Evolutionary conservation across 2,113 vertebrate genomes (phyloP).

Genomic region (Pheucticus melanocephalus): DNA sequence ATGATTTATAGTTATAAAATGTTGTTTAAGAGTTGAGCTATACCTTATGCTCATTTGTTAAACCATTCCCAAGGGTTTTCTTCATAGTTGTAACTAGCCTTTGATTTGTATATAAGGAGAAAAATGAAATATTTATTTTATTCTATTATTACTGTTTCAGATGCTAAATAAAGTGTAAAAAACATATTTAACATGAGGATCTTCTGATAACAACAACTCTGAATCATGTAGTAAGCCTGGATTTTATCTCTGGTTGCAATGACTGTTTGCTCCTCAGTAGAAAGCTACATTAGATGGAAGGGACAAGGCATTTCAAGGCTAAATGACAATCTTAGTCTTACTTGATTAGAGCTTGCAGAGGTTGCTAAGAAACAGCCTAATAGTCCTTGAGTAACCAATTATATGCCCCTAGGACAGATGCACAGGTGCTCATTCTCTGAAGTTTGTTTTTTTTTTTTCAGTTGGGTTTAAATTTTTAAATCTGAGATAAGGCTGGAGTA

Average conservation of each 20-base stretch:
- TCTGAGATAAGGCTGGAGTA: conserved; percentile 17
- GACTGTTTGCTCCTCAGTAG: neutral
- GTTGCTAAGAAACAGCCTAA: conserved; percentile 87
- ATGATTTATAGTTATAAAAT: neutral
- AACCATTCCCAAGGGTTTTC: neutral
- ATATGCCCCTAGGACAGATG: conserved; percentile 68
- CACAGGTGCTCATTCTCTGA: conserved; percentile 46
- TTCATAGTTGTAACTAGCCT: neutral
- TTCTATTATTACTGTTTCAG: neutral
- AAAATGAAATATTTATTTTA: neutral
- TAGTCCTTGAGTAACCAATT: conserved; percentile 86
- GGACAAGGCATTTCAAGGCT: conserved; percentile 62
- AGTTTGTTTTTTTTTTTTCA: neutral
- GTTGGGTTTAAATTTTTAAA: neutral
- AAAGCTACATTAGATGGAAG: conserved; percentile 31
- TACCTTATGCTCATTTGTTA: neutral
- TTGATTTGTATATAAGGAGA: neutral
- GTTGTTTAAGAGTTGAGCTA: neutral
- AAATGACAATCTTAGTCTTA: conserved; percentile 74
- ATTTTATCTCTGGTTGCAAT: neutral
- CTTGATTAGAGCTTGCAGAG: conserved; percentile 78
- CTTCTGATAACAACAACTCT: neutral
- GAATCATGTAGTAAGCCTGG: neutral
- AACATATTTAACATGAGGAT: neutral
- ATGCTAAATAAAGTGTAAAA: neutral